Base-by-base conservation (phyloP, 2,888 invertebrate genomes). In the Nephrocerus scutellatus region DNA sequence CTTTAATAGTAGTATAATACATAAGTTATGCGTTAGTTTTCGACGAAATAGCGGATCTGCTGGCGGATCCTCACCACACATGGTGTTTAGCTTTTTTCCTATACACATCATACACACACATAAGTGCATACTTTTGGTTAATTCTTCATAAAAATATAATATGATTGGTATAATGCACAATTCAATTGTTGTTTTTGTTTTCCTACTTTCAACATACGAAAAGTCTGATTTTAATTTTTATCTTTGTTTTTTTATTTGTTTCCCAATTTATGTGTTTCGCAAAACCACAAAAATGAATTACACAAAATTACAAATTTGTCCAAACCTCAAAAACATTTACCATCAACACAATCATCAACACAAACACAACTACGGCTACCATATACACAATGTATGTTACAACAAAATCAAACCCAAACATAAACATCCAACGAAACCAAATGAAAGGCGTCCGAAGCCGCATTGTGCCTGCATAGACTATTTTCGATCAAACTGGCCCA, bases 381-480 rank as follows among this genome's bases (percentile, higher is more conserved):
- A 37, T 18, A 32, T 30, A 23, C 35, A 33, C 22, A 30, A 43
- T 29, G 6, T 10, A 23, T 30, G 12, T 30, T 14, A 41, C 16
- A 25, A 20, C 36, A 32, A 33, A 37, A 42, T 16, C 4, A 7
- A 29, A 13, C 36, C 37, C 36, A 36, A 28, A 33, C 26, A 38
- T 15, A 41, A 47, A 41, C 32, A 33, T 19, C 29, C 26, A 35
- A 18, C 16, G 14, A 39, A 35, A 37, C 7, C 31, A 33, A 23
- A 26, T 15, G 36, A 62, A 74, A 84, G 82, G 81, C 80, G 59
- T 74, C 73, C 62, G 73, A 75, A 66, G 75, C 80, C 64, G 75
- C 75, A 57, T 71, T 79, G 63, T 74, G 76, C 66, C 72, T 84
- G 62, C 82, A 83, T 69, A 77, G 84, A 68, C 74, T 83, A 62